A percentile compares a stretch with the other conserved stretches of the same genome.
Conservation (phyloP, 2,113 vertebrate species). For the Lontra canadensis region DNA sequence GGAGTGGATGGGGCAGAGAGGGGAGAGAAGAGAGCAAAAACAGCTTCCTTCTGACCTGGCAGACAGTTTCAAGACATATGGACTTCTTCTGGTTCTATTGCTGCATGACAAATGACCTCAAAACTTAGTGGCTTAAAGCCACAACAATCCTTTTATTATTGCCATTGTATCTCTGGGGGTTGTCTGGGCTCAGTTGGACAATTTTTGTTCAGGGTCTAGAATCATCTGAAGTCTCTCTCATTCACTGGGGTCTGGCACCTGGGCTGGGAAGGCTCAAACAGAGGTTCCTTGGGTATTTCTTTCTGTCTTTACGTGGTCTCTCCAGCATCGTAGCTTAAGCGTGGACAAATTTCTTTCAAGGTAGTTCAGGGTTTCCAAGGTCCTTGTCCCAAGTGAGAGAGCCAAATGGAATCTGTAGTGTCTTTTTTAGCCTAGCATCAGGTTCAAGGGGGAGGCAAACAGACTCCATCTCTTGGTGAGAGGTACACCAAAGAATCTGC, state of each 20-base stretch:
- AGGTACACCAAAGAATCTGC: not conserved
- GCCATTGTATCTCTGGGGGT: not conserved
- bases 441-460: not conserved
- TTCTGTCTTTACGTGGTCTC: not conserved
- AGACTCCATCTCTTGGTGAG: constrained; percentile 14
- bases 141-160: not conserved
- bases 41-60: not conserved
- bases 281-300: not conserved
- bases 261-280: not conserved
- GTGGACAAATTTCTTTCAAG: constrained; percentile 12
- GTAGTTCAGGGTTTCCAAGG: not conserved
- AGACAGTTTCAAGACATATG: not conserved
- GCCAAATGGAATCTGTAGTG: not conserved
- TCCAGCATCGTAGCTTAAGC: not conserved
- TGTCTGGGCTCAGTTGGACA: not conserved
- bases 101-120: not conserved
- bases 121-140: not conserved
- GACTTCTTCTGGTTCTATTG: not conserved
- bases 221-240: not conserved
- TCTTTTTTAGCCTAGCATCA: not conserved
- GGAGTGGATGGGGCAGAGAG: not conserved
- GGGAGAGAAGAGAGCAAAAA: not conserved
- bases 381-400: not conserved
- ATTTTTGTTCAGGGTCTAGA: not conserved
- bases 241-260: not conserved